Percentiles rank a stretch among this genome's conserved stretches.
Evolutionary conservation across 2,113 vertebrate genomes (phyloP).

Genomic region (Sinocyclocheilus anshuiensis): DNA sequence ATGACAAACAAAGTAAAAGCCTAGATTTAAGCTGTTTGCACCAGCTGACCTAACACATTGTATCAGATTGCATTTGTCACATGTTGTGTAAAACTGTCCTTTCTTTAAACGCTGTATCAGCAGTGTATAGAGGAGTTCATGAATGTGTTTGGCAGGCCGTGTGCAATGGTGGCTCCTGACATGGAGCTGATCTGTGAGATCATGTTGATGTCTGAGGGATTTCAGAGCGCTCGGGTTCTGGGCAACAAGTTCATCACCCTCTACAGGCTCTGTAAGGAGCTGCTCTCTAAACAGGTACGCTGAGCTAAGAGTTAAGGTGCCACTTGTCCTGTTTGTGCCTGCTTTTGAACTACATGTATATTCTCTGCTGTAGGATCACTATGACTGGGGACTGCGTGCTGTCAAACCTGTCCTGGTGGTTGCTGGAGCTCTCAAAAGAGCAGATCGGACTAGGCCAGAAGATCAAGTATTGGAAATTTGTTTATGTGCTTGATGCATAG

Average conservation of each 20-base stretch:
- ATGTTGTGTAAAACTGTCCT: neutral
- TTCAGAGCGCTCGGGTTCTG: conserved; percentile 73
- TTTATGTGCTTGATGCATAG: neutral
- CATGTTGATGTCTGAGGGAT: conserved; percentile 82
- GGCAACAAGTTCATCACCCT: conserved; percentile 81
- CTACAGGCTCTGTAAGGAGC: conserved; percentile 78
- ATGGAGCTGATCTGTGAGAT: conserved; percentile 86
- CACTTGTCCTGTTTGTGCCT: neutral
- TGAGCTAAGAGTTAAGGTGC: neutral
- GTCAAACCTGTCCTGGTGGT: conserved; percentile 82
- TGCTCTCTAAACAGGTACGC: conserved; percentile 84
- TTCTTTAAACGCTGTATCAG: neutral
- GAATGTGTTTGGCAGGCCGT: conserved; percentile 69
- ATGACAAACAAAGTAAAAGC: neutral
- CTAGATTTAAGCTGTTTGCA: neutral
- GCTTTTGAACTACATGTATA: conserved; percentile 6
- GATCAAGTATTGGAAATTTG: conserved; percentile 73
- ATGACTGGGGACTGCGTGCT: conserved; percentile 79
- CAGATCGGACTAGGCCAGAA: conserved; percentile 76
- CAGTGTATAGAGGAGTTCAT: neutral
- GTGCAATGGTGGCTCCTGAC: conserved; percentile 84
- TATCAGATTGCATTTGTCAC: neutral
- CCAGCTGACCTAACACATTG: neutral
- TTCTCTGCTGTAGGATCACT: conserved; percentile 73
- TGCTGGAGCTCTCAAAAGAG: conserved; percentile 76